Conservation (phyloP, 2,888 invertebrate species). For the Dryomyza anilis region DNA sequence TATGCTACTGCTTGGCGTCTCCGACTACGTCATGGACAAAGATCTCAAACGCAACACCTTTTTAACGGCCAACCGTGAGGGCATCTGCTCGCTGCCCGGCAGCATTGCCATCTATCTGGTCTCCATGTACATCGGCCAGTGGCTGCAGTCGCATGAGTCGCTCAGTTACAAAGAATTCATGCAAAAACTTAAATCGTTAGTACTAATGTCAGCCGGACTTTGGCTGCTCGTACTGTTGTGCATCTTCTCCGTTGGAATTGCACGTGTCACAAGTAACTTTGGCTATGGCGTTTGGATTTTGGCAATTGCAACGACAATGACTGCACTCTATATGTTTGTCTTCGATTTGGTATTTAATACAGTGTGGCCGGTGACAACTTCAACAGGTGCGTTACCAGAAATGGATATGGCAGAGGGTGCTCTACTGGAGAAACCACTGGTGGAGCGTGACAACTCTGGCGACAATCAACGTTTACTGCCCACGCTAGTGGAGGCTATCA, state of each 20-base stretch:
- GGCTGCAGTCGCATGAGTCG: slow-evolving; percentile 60
- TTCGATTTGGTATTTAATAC: slow-evolving; percentile 45
- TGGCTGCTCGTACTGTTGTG: slow-evolving; percentile 63
- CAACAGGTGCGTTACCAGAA: not conserved
- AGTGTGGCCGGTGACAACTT: slow-evolving; percentile 20
- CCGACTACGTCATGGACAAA: slow-evolving; percentile 72
- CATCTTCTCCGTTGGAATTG: slow-evolving; percentile 66
- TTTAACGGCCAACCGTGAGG: slow-evolving; percentile 88
- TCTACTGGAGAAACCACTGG: not conserved
- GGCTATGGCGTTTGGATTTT: slow-evolving; percentile 81
- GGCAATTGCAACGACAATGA: slow-evolving; percentile 66
- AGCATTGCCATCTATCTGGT: slow-evolving; percentile 83
- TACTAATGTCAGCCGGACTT: slow-evolving; percentile 48
- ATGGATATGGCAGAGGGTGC: not conserved
- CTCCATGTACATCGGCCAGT: slow-evolving; percentile 69
- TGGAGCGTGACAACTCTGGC: not conserved
- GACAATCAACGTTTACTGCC: slow-evolving; percentile 63
- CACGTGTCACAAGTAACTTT: slow-evolving; percentile 82
- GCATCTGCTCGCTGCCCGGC: slow-evolving; percentile 82
- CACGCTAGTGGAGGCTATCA: slow-evolving; percentile 72
- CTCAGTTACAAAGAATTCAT: slow-evolving; percentile 41
- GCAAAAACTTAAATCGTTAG: slow-evolving; percentile 44
- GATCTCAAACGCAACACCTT: slow-evolving; percentile 66
- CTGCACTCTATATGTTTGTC: slow-evolving; percentile 70
- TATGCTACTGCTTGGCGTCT: slow-evolving; percentile 68